These are phyloP conservation scores for Cataglyphis altisquamis DNA, from an alignment of 2,888 invertebrate species.

Conservation along the genomic window DNA sequence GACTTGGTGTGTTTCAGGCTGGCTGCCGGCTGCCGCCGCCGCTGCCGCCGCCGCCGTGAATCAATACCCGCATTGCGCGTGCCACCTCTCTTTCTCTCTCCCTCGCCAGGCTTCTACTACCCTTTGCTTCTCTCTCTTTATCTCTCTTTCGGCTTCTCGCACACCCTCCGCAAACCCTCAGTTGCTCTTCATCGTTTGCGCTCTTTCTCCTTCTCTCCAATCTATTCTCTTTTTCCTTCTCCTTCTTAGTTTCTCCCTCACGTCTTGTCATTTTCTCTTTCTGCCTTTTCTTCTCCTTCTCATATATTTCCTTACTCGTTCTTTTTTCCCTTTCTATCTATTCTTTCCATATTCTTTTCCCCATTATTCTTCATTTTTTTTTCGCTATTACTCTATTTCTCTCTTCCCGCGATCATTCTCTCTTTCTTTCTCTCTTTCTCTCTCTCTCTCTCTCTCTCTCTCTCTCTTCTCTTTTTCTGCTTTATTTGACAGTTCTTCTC, in stretches of 20 bases:
- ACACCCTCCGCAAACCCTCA: constrained; percentile 21
- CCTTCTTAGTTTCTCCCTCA: constrained; percentile 3
- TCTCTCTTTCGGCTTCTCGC: constrained; percentile 33
- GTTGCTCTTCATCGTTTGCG: constrained; percentile 76
- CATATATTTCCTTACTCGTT: constrained; percentile 44
- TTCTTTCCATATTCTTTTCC: not conserved
- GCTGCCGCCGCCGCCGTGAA: constrained; percentile 84
- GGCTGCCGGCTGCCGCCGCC: constrained; percentile 87
- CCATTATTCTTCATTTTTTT: constrained; percentile 46
- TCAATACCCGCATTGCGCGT: constrained; percentile 86
- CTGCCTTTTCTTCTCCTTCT: not conserved
- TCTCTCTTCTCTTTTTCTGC: not conserved
- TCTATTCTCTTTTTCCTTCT: constrained; percentile 68
- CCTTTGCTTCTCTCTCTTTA: constrained; percentile 71
- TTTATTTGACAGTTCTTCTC: constrained; percentile 1
- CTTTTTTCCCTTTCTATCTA: constrained; percentile 11
- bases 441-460: no score
- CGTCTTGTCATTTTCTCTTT: constrained; percentile 1
- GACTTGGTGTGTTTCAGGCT: constrained; percentile 85
- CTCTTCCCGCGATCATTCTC: constrained; percentile 16
- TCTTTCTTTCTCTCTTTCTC: constrained; percentile 21
- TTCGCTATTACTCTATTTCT: constrained; percentile 72
- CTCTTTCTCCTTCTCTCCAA: constrained; percentile 24
- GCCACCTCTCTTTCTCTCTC: constrained; percentile 87
- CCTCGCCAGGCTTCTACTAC: constrained; percentile 84